These are phyloP conservation scores for Rapana venosa DNA, from an alignment of 2,888 invertebrate species.

Conservation along the genomic window DNA sequence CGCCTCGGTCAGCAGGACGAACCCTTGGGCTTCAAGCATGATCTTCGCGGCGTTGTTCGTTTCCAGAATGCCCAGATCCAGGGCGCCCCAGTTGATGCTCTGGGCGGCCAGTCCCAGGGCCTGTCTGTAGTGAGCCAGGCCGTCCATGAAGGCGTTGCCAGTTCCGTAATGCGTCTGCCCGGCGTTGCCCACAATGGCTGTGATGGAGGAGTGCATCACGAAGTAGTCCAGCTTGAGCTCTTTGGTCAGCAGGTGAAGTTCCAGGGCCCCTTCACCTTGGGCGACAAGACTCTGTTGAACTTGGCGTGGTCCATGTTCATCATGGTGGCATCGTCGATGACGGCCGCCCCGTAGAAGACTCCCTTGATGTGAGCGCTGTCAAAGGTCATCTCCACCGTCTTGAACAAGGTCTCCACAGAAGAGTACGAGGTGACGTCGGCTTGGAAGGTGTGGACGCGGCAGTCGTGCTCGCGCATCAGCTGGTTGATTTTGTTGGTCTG, in stretches of 20 bases:
- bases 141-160: slow-evolving; percentile 66
- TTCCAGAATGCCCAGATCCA: slow-evolving; percentile 60
- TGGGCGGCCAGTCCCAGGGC: slow-evolving; percentile 56
- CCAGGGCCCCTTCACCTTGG: slow-evolving; percentile 66
- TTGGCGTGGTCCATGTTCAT: slow-evolving; percentile 52
- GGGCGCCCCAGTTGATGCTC: slow-evolving; percentile 68
- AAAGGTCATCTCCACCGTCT: slow-evolving; percentile 44
- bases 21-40: slow-evolving; percentile 47
- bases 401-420: slow-evolving; percentile 50
- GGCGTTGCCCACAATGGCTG: slow-evolving; percentile 62
- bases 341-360: slow-evolving; percentile 65
- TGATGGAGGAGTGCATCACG: slow-evolving; percentile 66
- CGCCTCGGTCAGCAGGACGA: slow-evolving; percentile 43
- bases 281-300: slow-evolving; percentile 53
- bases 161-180: slow-evolving; percentile 68
- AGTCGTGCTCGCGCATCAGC: slow-evolving; percentile 41
- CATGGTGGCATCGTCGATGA: slow-evolving; percentile 54
- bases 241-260: slow-evolving; percentile 63
- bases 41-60: slow-evolving; percentile 28
- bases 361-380: slow-evolving; percentile 54
- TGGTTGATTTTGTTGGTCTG: slow-evolving; percentile 50
- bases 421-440: slow-evolving; percentile 57
- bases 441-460: slow-evolving; percentile 50
- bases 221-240: slow-evolving; percentile 62
- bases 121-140: slow-evolving; percentile 60